Evolutionary conservation across 2,797 vertebrate species (phyloP).

Genomic region (Galagoides demidoff): DNA sequence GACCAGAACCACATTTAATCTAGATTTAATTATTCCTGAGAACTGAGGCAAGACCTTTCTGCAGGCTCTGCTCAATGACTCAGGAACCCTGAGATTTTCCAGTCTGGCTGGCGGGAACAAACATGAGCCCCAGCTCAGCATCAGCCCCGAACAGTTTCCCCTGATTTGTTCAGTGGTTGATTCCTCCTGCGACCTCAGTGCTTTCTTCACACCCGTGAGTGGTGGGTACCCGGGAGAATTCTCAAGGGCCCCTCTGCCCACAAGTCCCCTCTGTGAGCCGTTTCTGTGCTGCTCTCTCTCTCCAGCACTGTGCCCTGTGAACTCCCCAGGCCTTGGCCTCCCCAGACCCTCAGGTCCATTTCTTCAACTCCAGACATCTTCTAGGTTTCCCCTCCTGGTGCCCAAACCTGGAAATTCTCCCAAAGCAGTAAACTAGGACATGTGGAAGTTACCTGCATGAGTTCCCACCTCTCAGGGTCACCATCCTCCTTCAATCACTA

Average conservation of each 20-base stretch:
- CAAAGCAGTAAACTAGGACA: fast-evolving
- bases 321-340: not conserved
- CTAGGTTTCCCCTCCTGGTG: fast-evolving
- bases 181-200: fast-evolving
- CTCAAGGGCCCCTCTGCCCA: fast-evolving
- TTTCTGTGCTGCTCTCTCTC: not conserved
- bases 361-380: not conserved
- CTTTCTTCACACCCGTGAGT: fast-evolving
- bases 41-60: not conserved
- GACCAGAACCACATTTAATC: fast-evolving
- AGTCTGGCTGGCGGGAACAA: not conserved
- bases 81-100: fast-evolving
- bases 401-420: not conserved
- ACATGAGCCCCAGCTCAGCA: not conserved
- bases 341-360: fast-evolving
- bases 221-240: fast-evolving
- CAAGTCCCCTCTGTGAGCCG: fast-evolving
- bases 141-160: not conserved
- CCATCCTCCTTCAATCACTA: fast-evolving
- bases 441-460: fast-evolving
- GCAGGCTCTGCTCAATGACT: fast-evolving
- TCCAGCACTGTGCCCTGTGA: fast-evolving
- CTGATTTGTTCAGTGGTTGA: fast-evolving
- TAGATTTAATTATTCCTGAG: fast-evolving
- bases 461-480: fast-evolving